A percentile compares a stretch with the other conserved stretches of the same genome.
phyloP scores from a whole-genome alignment of 2,113 vertebrate species.

The Campylomormyrus tamandua region DNA sequence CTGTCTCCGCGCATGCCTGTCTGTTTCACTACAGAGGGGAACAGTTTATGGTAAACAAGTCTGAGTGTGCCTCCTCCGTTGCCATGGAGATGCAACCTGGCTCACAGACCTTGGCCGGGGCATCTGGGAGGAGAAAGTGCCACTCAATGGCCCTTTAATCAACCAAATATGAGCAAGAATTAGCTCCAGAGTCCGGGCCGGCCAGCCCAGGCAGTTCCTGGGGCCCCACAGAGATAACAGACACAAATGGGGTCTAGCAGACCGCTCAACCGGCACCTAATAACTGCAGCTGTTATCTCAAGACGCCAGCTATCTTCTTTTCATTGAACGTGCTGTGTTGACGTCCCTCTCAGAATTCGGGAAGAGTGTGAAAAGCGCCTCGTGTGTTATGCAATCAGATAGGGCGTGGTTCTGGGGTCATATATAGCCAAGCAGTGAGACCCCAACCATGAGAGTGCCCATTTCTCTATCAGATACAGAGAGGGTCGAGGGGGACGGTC shows the following conservation, averaged over 20 bases:
- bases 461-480: not conserved
- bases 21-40: not conserved
- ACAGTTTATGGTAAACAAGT: constrained; percentile 12
- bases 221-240: constrained; percentile 15
- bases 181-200: constrained; percentile 14
- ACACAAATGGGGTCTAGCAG: constrained; percentile 20
- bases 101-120: not conserved
- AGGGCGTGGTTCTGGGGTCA: not conserved
- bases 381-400: not conserved
- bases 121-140: not conserved
- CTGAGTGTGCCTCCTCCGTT: constrained; percentile 7
- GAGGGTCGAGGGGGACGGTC: not conserved
- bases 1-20: not conserved
- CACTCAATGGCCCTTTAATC: constrained; percentile 19
- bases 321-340: not conserved
- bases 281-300: constrained; percentile 18
- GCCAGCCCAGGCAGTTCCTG: not conserved
- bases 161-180: constrained; percentile 24
- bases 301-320: constrained; percentile 1
- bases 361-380: not conserved
- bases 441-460: not conserved
- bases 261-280: constrained; percentile 9
- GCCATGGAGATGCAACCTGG: constrained; percentile 18
- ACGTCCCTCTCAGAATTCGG: not conserved
- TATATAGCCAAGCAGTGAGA: not conserved